phyloP scores from a whole-genome alignment of 2,113 vertebrate genomes.

The Malurus cyaneus region DNA sequence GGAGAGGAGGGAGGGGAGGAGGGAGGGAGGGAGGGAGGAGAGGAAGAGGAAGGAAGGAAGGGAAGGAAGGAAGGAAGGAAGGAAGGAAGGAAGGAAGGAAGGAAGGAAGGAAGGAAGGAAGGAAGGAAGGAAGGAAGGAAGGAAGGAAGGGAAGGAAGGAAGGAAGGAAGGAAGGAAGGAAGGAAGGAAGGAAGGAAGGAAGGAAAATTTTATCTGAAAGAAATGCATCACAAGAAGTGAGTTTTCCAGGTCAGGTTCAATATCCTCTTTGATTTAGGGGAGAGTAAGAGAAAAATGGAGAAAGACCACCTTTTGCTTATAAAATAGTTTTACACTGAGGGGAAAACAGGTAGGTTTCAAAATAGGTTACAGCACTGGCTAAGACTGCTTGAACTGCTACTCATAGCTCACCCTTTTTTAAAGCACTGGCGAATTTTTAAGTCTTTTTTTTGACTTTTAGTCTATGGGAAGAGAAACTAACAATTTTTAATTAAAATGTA shows the following conservation, averaged over 20 bases:
- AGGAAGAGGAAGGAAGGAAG: fast-evolving
- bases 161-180: fast-evolving
- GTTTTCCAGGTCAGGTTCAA: not conserved
- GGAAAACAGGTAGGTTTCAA: not conserved
- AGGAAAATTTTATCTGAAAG: not conserved
- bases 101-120: no score
- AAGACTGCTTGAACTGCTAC: not conserved
- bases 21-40: not conserved
- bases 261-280: not conserved
- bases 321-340: not conserved
- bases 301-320: not conserved
- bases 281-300: not conserved
- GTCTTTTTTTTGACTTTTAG: not conserved
- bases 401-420: not conserved
- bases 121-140: no score
- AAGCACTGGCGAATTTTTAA: not conserved
- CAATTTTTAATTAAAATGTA: not conserved
- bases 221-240: not conserved
- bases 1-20: fast-evolving
- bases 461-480: not conserved
- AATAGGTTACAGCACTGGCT: not conserved
- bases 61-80: fast-evolving
- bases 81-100: no score
- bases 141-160: fast-evolving
- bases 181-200: no score